phyloP scores from a whole-genome alignment of 2,113 vertebrate genomes.

The Speoplatyrhinus poulsoni region DNA sequence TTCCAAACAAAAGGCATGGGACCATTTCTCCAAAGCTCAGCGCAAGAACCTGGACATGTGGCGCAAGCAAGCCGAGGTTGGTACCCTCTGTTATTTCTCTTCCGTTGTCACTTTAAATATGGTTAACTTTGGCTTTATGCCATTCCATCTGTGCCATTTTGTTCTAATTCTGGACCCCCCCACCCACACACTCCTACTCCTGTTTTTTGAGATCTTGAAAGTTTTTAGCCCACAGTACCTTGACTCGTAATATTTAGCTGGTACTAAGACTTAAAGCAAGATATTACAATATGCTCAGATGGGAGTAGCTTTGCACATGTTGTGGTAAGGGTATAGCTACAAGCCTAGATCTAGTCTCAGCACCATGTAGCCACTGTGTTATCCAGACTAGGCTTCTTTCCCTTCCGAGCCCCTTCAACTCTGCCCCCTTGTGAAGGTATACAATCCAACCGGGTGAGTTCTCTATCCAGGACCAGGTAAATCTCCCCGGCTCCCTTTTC shows the following conservation, averaged over 20 bases:
- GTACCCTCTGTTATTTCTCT: slow-evolving; percentile 68
- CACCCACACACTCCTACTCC: slow-evolving; percentile 2
- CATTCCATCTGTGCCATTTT: slow-evolving; percentile 8
- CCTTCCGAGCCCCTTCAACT: slow-evolving; percentile 2
- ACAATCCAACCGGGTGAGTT: slow-evolving; percentile 59
- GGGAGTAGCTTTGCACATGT: background rate
- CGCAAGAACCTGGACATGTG: slow-evolving; percentile 99
- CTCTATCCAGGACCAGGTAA: slow-evolving; percentile 62
- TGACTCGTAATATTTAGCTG: background rate
- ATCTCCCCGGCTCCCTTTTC: slow-evolving; percentile 3
- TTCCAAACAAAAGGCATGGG: slow-evolving; percentile 99
- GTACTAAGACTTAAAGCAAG: no score
- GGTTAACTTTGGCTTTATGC: slow-evolving; percentile 25
- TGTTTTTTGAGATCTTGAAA: slow-evolving; percentile 6
- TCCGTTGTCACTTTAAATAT: slow-evolving; percentile 40
- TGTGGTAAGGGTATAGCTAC: no score
- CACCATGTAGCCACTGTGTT: no score
- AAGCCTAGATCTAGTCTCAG: background rate
- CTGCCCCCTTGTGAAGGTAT: slow-evolving; percentile 28
- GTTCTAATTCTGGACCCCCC: slow-evolving; percentile 2
- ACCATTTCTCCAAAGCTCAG: slow-evolving; percentile 99
- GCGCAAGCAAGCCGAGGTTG: slow-evolving; percentile 98
- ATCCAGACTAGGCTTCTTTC: slow-evolving; percentile 11
- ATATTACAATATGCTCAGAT: background rate
- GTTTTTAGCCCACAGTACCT: background rate